Evolutionary conservation across 2,113 vertebrate genomes (phyloP), one percentile per base, ranked within the genome.

Genomic region (Glaucomys volans): DNA sequence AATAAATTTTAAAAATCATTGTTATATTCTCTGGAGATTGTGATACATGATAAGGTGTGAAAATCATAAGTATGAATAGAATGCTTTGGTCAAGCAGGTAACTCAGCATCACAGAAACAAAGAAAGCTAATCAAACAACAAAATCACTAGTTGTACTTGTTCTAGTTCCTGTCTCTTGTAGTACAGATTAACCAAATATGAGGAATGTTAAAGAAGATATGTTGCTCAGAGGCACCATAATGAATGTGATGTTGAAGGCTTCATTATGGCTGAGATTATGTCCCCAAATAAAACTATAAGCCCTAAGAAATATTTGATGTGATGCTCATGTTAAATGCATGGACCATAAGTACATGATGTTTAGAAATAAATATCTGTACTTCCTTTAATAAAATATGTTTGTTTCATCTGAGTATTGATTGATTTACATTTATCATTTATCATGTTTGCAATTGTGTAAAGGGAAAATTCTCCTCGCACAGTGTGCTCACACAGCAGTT

Each of bases 261-360:
- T 74, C 30, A 9, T 4, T 59, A 10, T 18, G 18, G 2, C 67
- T 86, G 66, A 94, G 16, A 47, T 54, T 64, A 50, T 69, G 8
- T 1, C 24, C 35, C 24, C 14, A 71, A 83, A 44, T 59, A 2
- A 69, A 92, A 88, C 0, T 83, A 0, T 32, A 92, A 74, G 24
- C 26, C 44, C 85, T 82, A 76, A 92, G 24, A 95, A 82, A 64
- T 50, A 69, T 20, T 77, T 95, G 18, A 57, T 95, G 0, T 13
- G 26, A 8, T 67, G 8, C 11, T 80, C 2, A 94, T 72, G 64
- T 57, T 57, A 32, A 81, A 69, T 88, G 4, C 14, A 32, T 37
- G 0, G 13, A 67, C 40, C 54, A 67, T 69, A 59, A 17, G 8
- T 72, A 37, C 2, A 7, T 32, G 8, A 1, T 52, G 69, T 85